A percentile compares a stretch with the other conserved stretches of the same genome.
Evolutionary conservation across 1,140 invertebrate species (phyloP).

Genomic region (Apis cerana): DNA sequence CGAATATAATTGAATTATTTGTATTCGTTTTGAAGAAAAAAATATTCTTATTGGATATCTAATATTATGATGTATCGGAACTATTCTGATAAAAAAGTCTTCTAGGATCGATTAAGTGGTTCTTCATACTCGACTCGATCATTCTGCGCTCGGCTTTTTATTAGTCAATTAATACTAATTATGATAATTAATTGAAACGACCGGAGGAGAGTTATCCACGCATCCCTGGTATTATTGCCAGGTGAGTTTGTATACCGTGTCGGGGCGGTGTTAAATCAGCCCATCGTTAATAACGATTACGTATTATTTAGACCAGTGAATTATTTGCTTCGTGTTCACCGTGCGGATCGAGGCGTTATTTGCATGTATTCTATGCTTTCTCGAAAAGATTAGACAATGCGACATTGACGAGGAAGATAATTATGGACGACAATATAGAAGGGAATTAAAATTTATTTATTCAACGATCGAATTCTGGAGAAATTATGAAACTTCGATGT

Average conservation of each 20-base stretch:
- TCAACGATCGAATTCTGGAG: background rate
- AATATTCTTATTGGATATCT: too few species aligned
- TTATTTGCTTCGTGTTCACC: conserved; percentile 4
- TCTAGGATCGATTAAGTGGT: too few species aligned
- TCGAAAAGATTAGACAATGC: background rate
- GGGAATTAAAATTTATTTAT: conserved; percentile 31
- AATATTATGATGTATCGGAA: too few species aligned
- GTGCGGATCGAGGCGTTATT: conserved; percentile 2
- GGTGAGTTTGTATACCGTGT: conserved; percentile 11
- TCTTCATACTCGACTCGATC: background rate
- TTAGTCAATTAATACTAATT: conserved; percentile 42
- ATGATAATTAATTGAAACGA: conserved; percentile 35
- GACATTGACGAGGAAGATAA: too few species aligned
- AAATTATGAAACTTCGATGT: background rate
- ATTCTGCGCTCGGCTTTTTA: conserved; percentile 11
- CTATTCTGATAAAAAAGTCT: too few species aligned
- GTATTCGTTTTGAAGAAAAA: too few species aligned
- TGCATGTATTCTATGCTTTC: conserved; percentile 29
- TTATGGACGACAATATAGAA: too few species aligned
- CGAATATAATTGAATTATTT: too few species aligned
- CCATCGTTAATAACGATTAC: conserved; percentile 26
- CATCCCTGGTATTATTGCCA: conserved; percentile 21
- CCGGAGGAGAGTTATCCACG: conserved; percentile 27
- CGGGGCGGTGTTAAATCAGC: conserved; percentile 21
- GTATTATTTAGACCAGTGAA: conserved; percentile 36